phyloP scores from a whole-genome alignment of 2,113 vertebrate species.

The Dipodomys stephensi region DNA sequence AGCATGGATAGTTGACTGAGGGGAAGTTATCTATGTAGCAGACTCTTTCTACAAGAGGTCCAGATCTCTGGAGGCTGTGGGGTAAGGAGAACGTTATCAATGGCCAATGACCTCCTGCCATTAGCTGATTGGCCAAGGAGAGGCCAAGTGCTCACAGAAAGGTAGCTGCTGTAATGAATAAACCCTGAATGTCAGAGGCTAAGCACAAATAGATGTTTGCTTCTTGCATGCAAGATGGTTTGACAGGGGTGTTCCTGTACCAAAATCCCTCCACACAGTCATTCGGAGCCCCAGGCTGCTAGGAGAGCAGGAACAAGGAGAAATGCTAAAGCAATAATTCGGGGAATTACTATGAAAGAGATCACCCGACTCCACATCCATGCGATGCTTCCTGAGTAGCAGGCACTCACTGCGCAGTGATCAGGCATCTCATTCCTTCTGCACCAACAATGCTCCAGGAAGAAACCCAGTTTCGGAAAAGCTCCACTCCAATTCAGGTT shows the following conservation, averaged over 20 bases:
- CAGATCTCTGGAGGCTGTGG: background rate
- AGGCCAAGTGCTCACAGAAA: background rate
- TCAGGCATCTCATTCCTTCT: background rate
- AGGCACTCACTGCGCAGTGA: background rate
- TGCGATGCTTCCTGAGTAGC: background rate
- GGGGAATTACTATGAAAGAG: background rate
- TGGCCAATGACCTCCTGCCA: background rate
- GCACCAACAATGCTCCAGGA: background rate
- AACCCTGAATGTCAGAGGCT: background rate
- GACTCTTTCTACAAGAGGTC: background rate
- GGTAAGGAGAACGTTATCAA: too few relatives aligned
- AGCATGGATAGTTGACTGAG: background rate
- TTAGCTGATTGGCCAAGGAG: background rate
- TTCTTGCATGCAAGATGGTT: background rate
- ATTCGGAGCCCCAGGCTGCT: background rate
- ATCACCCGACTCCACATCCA: too few relatives aligned
- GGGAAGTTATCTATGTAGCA: background rate
- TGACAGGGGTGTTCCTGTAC: background rate
- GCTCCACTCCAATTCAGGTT: background rate
- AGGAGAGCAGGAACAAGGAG: background rate
- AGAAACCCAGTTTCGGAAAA: background rate
- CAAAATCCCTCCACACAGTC: background rate
- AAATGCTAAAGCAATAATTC: background rate
- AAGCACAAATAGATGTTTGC: background rate
- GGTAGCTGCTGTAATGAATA: background rate